Conservation (phyloP, 2,113 vertebrate species). For the Mola mola region DNA sequence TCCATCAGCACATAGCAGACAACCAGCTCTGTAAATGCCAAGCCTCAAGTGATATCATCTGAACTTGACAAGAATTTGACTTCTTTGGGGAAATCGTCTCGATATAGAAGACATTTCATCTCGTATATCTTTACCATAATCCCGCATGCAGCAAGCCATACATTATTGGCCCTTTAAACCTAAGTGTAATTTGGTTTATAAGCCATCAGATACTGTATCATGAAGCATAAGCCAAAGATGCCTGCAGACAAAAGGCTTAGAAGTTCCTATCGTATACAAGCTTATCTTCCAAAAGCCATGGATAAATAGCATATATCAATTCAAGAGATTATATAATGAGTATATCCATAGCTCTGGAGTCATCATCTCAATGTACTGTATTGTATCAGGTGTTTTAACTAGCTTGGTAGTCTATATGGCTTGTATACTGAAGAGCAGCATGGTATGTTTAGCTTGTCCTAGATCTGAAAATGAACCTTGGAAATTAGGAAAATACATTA, state of each 20-base stretch:
- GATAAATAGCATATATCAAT: constrained; percentile 45
- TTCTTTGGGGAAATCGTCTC: constrained; percentile 37
- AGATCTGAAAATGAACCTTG: constrained; percentile 43
- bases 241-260: constrained; percentile 58
- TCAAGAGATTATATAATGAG: constrained; percentile 44
- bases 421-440: constrained; percentile 72
- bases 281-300: constrained; percentile 45
- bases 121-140: constrained; percentile 24
- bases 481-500: constrained; percentile 45
- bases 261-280: constrained; percentile 42
- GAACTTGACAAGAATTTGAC: constrained; percentile 11
- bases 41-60: constrained; percentile 6
- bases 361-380: constrained; percentile 39
- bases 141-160: constrained; percentile 39
- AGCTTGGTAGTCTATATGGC: constrained; percentile 71
- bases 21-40: background rate
- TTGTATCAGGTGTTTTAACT: constrained; percentile 49
- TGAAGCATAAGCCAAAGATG: constrained; percentile 62
- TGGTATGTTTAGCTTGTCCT: constrained; percentile 56
- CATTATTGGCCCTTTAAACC: constrained; percentile 42
- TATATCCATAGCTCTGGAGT: constrained; percentile 50
- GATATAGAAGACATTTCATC: constrained; percentile 14
- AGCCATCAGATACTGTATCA: constrained; percentile 44
- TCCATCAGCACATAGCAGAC: constrained; percentile 11
- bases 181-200: constrained; percentile 48